These are phyloP conservation scores for Willowsia nigromaculata DNA, from an alignment of 2,888 invertebrate genomes.

Conservation along the genomic window DNA sequence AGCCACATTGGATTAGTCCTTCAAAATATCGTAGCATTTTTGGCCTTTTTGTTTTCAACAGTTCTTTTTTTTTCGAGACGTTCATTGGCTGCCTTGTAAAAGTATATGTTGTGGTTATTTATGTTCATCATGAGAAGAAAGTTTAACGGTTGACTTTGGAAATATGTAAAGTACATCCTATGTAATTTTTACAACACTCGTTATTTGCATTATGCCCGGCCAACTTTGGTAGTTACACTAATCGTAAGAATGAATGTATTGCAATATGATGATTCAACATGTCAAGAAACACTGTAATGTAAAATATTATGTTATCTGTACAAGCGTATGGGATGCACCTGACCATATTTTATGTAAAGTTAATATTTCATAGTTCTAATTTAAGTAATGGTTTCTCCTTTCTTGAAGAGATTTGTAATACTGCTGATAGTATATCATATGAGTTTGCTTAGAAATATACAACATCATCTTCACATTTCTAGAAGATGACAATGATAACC, in stretches of 20 bases:
- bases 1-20: conserved; percentile 63
- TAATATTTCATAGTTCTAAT: neutral
- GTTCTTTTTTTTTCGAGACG: conserved; percentile 15
- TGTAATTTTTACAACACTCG: neutral
- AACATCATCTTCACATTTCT: neutral
- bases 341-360: conserved; percentile 5
- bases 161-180: neutral
- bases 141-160: conserved; percentile 5
- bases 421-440: conserved; percentile 44
- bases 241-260: neutral
- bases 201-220: conserved; percentile 65
- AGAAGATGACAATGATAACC: neutral
- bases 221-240: conserved; percentile 32
- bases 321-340: conserved; percentile 69
- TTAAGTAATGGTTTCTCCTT: neutral
- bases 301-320: conserved; percentile 48
- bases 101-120: neutral
- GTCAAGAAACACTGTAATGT: neutral
- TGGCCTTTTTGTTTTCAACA: conserved; percentile 44
- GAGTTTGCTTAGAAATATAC: neutral
- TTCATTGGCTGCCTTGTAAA: neutral
- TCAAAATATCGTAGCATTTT: conserved; percentile 56
- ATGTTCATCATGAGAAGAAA: neutral
- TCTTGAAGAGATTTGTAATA: conserved; percentile 25
- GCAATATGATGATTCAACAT: neutral